Evolutionary conservation across 1,140 invertebrate genomes (phyloP), one percentile per base, ranked within the genome.

Genomic region (Papilio dardanus): DNA sequence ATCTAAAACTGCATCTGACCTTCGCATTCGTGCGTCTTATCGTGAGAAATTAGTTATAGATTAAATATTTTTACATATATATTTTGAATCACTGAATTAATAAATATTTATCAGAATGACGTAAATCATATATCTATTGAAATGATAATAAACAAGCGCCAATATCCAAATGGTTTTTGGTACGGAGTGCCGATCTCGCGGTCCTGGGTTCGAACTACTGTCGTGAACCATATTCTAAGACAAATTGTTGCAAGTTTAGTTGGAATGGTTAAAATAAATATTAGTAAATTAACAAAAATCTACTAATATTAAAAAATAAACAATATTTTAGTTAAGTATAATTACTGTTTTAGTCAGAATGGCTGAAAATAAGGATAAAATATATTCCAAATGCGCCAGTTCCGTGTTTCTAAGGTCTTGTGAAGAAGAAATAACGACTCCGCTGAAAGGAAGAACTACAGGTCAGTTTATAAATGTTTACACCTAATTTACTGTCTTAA

Each of bases 381-480:
- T 94, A 68, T 97, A 96, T 83, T 96, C 96, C 0, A 96, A 97
- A 82, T 96, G 96, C 79, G 96, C 97, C 75, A 90, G 94, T 0
- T 94, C 93, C 1, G 95, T 98, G 21, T 98, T 97, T 97, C 87
- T 97, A 79, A 94, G 97, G 65, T 96, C 96, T 2, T 97, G 97
- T 81, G 95, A 96, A 77, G 84, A 95, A 67, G 96, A 98, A 93
- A 95, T 97, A 7, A 91, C 94, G 2, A 90, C 95, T 74, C 96
- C 97, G 1, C 90, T 97, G 0, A 76, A 94, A 42, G 96, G 96
- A 8, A 83, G 88, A 66, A 81, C 94, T 4, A 95, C 89, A 83
- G 97, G 97, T 93, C 86, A 85, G 71, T 77, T 54, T 58, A 58
- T 65, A 42, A 71, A 42, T 73, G 6, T 37, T 54, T 74, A 2